These are phyloP conservation scores for Poeciliopsis prolifica DNA, from an alignment of 2,113 vertebrate species.

Conservation along the genomic window DNA sequence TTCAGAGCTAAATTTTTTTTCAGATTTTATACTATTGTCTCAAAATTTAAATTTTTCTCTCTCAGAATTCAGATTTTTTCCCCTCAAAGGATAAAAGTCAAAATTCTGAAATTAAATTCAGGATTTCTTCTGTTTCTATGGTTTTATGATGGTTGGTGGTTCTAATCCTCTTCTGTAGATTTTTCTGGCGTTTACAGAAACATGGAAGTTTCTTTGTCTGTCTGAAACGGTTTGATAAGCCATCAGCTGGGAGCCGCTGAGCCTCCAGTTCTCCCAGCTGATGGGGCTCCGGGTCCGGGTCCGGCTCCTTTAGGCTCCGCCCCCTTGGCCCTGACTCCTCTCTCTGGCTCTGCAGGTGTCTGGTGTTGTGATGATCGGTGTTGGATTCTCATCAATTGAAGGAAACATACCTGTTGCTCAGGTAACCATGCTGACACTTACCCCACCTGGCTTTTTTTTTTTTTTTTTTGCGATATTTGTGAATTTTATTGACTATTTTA, in stretches of 20 bases:
- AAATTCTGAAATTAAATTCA: too few relatives aligned
- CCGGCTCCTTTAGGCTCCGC: slow-evolving; percentile 4
- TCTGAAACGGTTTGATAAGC: not conserved
- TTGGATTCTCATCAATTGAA: slow-evolving; percentile 58
- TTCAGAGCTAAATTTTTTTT: too few relatives aligned
- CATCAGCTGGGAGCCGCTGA: not conserved
- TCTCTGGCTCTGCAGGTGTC: slow-evolving; percentile 54
- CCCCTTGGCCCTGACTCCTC: not conserved
- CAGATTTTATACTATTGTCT: too few relatives aligned
- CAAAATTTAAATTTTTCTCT: too few relatives aligned
- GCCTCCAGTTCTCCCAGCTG: slow-evolving; percentile 16
- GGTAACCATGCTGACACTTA: slow-evolving; percentile 23
- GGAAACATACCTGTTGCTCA: slow-evolving; percentile 39
- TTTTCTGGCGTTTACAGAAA: not conserved
- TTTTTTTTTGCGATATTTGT: not conserved
- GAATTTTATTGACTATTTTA: too few relatives aligned
- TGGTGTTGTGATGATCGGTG: slow-evolving; percentile 66
- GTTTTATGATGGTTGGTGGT: too few relatives aligned
- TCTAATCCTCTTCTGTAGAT: too few relatives aligned
- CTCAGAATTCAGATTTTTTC: too few relatives aligned
- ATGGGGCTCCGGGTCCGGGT: not conserved
- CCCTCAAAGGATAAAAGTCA: too few relatives aligned
- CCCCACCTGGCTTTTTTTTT: not conserved
- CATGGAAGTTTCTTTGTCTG: not conserved
- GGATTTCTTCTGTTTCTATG: too few relatives aligned